These are phyloP conservation scores for Agapornis canus DNA, from an alignment of 2,797 vertebrate species.

Conservation along the genomic window DNA sequence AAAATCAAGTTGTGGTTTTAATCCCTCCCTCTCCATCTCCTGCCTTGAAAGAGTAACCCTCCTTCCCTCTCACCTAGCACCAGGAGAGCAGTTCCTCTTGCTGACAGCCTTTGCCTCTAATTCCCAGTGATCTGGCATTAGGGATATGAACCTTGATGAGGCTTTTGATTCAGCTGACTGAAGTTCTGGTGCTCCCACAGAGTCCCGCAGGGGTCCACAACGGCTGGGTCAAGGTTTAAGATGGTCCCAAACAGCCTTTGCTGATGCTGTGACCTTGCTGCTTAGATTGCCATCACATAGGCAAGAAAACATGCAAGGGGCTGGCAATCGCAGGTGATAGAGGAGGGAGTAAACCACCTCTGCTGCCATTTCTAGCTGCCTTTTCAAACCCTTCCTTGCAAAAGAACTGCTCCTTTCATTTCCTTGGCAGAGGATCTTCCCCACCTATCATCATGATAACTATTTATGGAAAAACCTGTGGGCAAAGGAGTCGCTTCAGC, in stretches of 20 bases:
- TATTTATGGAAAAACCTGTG: constrained; percentile 38
- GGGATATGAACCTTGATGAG: not conserved
- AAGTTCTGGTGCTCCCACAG: constrained; percentile 2
- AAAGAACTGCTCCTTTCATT: constrained; percentile 48
- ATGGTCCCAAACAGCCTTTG: not conserved
- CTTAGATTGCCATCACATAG: not conserved
- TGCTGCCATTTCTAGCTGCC: not conserved
- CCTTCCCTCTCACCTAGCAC: not conserved
- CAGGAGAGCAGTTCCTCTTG: constrained; percentile 21
- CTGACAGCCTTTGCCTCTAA: constrained; percentile 14
- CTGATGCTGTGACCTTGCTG: not conserved
- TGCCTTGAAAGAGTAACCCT: not conserved
- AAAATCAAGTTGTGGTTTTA: not conserved
- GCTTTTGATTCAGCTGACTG: constrained; percentile 5
- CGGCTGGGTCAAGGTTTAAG: not conserved
- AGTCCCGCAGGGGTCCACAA: not conserved
- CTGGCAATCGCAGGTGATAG: not conserved
- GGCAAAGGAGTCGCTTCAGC: not conserved
- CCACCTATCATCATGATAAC: not conserved
- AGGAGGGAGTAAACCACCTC: not conserved
- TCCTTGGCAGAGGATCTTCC: not conserved
- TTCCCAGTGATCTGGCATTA: not conserved
- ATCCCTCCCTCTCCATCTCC: not conserved
- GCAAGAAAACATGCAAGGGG: not conserved
- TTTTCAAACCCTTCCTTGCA: not conserved